Base-by-base conservation (phyloP, 2,888 invertebrate species). In the Selenia dentaria region DNA sequence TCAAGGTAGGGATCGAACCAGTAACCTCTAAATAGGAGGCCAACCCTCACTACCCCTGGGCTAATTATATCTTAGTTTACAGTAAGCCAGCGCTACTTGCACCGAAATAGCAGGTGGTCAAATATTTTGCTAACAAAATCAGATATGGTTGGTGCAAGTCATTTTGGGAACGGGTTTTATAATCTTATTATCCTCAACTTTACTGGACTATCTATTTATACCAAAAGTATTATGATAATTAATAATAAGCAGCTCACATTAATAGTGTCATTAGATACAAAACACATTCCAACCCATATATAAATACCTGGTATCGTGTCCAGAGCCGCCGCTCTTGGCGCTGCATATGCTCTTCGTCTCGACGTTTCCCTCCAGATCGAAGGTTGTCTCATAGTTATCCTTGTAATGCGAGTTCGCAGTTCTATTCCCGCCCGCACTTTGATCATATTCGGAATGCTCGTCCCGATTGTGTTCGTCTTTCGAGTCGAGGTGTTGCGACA, bases 301-400 rank as follows among this genome's bases (percentile, higher is more conserved):
- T 35, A 46, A 51, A 82, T 93, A 96, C 96, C 96, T 94, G 92
- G 93, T 94, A 71, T 96, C 96, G 64, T 95, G 95, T 65, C 94
- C 94, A 13, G 95, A 95, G 64, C 95, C 94, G 52, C 94, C 94
- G 67, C 95, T 94, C 69, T 95, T 94, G 40, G 94, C 93, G 80
- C 95, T 96, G 79, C 96, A 96, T 56, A 96, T 96, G 60, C 97
- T 97, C 66, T 97, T 95, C 2, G 98, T 97, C 82, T 98, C 97
- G 54, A 97, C 95, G 82, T 97, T 97, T 51, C 97, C 97, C 74
- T 98, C 97, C 65, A 97, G 92, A 81, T 97, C 98, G 84, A 96
- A 97, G 20, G 96, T 96, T 9, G 96, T 95, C 79, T 95, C 95
- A 74, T 94, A 95, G 84, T 94, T 95, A 77, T 95, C 95, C 64